Evolutionary conservation across 1,140 invertebrate species (phyloP).

Genomic region (Pentalonia nigronervosa): DNA sequence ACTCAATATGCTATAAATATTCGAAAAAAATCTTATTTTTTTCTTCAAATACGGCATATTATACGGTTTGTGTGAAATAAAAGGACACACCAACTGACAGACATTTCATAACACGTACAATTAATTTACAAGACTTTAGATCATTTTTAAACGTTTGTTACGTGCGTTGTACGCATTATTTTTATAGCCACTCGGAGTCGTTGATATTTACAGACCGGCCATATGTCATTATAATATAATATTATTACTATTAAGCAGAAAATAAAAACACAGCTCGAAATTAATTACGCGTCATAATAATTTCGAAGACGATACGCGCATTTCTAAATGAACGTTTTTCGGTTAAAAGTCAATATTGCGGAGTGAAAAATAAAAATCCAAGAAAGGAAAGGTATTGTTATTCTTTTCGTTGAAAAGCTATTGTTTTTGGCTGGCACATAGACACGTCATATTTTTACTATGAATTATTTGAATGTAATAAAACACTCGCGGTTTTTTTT

Average conservation of each 20-base stretch:
- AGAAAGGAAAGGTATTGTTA: not conserved
- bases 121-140: conserved; percentile 19
- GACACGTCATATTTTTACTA: not conserved
- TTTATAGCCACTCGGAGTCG: not conserved
- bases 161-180: not conserved
- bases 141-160: not conserved
- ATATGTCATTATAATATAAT: not conserved
- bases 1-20: conserved; percentile 52
- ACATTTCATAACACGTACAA: conserved; percentile 5
- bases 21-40: conserved; percentile 14
- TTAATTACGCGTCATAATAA: not conserved
- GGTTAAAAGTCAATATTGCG: not conserved
- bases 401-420: not conserved
- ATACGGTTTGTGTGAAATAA: not conserved
- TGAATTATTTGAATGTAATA: conserved; percentile 6
- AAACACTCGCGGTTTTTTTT: not conserved
- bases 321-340: not conserved
- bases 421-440: not conserved
- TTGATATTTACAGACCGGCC: not conserved
- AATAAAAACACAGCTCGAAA: not conserved
- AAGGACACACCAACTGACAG: not conserved
- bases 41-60: not conserved
- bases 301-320: not conserved
- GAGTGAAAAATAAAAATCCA: not conserved
- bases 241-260: not conserved